A percentile compares a stretch with the other conserved stretches of the same genome.
Conservation (phyloP, 2,888 invertebrate species). For the Hyposoter dolosus region DNA sequence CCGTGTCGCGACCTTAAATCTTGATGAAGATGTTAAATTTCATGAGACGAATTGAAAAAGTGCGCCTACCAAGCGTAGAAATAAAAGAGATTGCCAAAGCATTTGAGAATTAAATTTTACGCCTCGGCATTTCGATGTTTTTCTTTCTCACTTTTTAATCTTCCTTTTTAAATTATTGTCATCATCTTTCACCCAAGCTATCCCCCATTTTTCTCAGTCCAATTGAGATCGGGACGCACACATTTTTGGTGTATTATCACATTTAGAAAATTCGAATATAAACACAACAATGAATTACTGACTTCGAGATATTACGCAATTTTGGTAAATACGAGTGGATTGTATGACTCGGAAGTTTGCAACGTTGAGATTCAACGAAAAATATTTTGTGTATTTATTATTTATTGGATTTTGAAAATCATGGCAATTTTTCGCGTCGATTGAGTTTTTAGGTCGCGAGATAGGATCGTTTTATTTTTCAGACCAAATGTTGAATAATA, state of each 20-base stretch:
- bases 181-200: neutral
- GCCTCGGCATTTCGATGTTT: conserved; percentile 35
- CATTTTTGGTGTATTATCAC: neutral
- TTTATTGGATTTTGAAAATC: too few relatives aligned
- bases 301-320: neutral
- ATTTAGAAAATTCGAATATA: neutral
- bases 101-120: conserved; percentile 57
- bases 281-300: neutral
- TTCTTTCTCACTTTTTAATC: conserved; percentile 16
- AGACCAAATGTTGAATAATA: too few relatives aligned
- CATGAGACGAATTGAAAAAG: conserved; percentile 69
- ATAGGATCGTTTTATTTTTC: too few relatives aligned
- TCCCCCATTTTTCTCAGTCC: neutral
- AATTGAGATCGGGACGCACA: neutral
- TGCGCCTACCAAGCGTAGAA: conserved; percentile 46
- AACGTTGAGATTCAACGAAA: too few relatives aligned
- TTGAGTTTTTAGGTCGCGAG: too few relatives aligned
- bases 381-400: too few relatives aligned
- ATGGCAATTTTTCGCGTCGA: too few relatives aligned
- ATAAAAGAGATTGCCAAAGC: conserved; percentile 57
- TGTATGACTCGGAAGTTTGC: too few relatives aligned
- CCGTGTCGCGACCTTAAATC: conserved; percentile 67
- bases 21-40: conserved; percentile 72
- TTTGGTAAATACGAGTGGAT: neutral
- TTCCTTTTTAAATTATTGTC: conserved; percentile 7